phyloP scores from a whole-genome alignment of 1,140 invertebrate species.

The Drosophila pruinosa region DNA sequence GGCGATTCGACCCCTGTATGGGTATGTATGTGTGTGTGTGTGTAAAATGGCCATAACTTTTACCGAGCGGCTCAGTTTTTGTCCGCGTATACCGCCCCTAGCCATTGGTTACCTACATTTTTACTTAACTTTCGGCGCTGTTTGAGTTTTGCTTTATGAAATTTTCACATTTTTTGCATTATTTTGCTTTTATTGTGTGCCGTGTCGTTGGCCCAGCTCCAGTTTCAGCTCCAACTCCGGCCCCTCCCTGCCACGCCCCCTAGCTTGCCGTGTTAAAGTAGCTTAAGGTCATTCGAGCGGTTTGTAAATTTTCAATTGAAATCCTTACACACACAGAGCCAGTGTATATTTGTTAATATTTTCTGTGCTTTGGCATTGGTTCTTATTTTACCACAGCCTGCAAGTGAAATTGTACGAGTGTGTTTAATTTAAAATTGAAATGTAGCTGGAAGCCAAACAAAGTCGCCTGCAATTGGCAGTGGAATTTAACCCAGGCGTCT shows the following conservation, averaged over 20 bases:
- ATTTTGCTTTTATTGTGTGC: constrained; percentile 38
- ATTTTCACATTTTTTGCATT: constrained; percentile 59
- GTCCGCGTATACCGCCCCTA: constrained; percentile 24
- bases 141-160: constrained; percentile 67
- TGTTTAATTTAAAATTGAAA: constrained; percentile 68
- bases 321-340: constrained; percentile 23
- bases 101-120: constrained; percentile 65
- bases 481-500: constrained; percentile 49
- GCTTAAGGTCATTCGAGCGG: constrained; percentile 62
- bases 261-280: constrained; percentile 50
- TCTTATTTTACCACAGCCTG: constrained; percentile 36
- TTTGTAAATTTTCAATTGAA: constrained; percentile 66
- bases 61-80: constrained; percentile 29
- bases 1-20: background rate
- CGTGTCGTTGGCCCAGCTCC: constrained; percentile 1
- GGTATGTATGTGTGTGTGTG: background rate
- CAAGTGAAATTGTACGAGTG: constrained; percentile 55
- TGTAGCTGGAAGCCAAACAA: constrained; percentile 51
- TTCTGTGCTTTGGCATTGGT: constrained; percentile 21
- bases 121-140: constrained; percentile 56
- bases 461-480: constrained; percentile 55
- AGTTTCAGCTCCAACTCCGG: background rate
- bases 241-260: background rate
- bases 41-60: constrained; percentile 42
- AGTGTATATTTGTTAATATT: background rate